Base-by-base conservation (phyloP, 2,888 invertebrate species). In the Halictus quadricinctus region DNA sequence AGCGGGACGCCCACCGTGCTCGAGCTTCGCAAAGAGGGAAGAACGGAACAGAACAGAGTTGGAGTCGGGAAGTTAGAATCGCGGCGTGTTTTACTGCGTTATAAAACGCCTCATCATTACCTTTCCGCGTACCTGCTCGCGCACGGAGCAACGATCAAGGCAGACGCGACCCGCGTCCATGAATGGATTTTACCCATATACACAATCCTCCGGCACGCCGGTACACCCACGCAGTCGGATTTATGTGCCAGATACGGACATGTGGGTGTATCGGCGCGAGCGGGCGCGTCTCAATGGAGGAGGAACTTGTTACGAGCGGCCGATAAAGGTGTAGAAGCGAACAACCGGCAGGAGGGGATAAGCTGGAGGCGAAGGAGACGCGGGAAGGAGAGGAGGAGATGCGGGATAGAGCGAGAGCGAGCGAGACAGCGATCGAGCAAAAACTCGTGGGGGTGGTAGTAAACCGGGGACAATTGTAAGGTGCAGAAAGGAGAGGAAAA, bases 251-350 rank as follows among this genome's bases (percentile, higher is more conserved):
- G 86, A 87, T 86, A 84, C 21, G 72, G 69, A 70, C 58, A 48
- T 80, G 87, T 87, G 87, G 86, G 87, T 69, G 87, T 81, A 84
- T 70, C 79, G 48, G 79, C 77, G 54, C 82, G 86, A 25, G 58
- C 41, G 77, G 79, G 43, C 84, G 78, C 82, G 81, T 86, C 86
- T 81, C 81, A 83, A 79, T 83, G 88, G 82, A 81, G 77, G 80
- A 87, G 77, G 79, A 88, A 83, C 84, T 84, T 83, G 88, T 88
- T 85, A 83, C 80, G 76, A 66, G 74, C 58, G 48, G 72, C 21
- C 50, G 81, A 84, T 64, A 73, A 78, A 73, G 66, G 72, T 13
- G 69, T 36, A 18, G 72, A 54, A 18, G 41, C 13, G 18, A 58
- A 2, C 50, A 6, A 48, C 21, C 50, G 15, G 66, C 29, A 25